These are phyloP conservation scores for Cantharis lateralis DNA, from an alignment of 2,888 invertebrate species.

Conservation along the genomic window DNA sequence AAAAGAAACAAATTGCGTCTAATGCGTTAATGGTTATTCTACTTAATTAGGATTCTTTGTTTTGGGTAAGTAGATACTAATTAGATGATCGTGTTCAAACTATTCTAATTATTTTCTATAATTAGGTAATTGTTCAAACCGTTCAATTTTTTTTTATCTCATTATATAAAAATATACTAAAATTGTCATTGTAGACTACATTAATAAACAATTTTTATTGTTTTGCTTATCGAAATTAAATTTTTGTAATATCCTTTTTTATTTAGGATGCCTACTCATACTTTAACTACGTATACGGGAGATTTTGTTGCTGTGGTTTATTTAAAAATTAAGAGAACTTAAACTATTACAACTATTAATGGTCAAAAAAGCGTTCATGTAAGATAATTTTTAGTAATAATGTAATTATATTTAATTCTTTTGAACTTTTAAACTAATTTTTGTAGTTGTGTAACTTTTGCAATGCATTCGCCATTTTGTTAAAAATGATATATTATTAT, in stretches of 20 bases:
- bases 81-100: background rate
- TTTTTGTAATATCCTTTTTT: no score
- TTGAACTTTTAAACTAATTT: background rate
- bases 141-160: background rate
- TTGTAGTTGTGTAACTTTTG: background rate
- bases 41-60: background rate
- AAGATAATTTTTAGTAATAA: no score
- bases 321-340: no score
- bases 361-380: background rate
- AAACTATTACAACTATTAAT: background rate
- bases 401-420: background rate
- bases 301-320: no score
- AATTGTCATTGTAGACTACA: background rate
- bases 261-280: no score
- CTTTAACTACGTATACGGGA: no score
- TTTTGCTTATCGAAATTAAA: no score
- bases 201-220: background rate
- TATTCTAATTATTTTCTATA: background rate
- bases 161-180: background rate
- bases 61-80: background rate
- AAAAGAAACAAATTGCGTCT: slow-evolving; percentile 10
- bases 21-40: background rate
- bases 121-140: background rate
- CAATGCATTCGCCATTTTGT: background rate
- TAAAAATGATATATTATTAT: background rate